Conservation (phyloP, 2,797 vertebrate genomes). For the Smutsia temminckii region DNA sequence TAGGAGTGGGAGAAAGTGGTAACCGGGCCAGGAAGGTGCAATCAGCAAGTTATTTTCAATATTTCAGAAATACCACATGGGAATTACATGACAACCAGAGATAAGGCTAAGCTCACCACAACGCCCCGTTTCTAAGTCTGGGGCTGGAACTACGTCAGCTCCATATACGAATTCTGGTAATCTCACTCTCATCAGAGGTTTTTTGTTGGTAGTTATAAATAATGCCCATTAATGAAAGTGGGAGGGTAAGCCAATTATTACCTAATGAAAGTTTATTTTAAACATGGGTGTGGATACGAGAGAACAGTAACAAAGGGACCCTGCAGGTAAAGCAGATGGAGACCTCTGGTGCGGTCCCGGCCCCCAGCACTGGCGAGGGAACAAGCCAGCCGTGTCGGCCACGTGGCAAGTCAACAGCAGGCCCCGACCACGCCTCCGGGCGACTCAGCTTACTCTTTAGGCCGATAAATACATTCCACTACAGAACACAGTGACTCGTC, state of each 20-base stretch:
- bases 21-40: background rate
- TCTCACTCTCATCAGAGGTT: slow-evolving; percentile 51
- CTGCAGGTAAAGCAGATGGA: slow-evolving; percentile 54
- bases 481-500: background rate
- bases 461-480: background rate
- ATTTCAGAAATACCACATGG: slow-evolving; percentile 3
- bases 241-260: slow-evolving; percentile 64
- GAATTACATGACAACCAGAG: slow-evolving; percentile 14
- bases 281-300: slow-evolving; percentile 62
- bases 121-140: slow-evolving; percentile 37
- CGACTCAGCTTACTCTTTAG: background rate
- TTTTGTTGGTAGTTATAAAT: slow-evolving; percentile 70
- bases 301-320: slow-evolving; percentile 64
- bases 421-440: background rate
- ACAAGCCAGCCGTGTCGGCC: background rate
- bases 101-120: slow-evolving; percentile 36
- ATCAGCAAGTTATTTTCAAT: slow-evolving; percentile 7
- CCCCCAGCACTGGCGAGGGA: background rate
- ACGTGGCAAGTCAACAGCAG: background rate
- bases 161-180: slow-evolving; percentile 51
- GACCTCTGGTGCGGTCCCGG: background rate
- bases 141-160: slow-evolving; percentile 29
- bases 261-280: slow-evolving; percentile 70
- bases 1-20: background rate
- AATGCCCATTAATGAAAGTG: slow-evolving; percentile 68